Conservation (phyloP, 1,140 invertebrate species). For the Bicyclus anynana region DNA sequence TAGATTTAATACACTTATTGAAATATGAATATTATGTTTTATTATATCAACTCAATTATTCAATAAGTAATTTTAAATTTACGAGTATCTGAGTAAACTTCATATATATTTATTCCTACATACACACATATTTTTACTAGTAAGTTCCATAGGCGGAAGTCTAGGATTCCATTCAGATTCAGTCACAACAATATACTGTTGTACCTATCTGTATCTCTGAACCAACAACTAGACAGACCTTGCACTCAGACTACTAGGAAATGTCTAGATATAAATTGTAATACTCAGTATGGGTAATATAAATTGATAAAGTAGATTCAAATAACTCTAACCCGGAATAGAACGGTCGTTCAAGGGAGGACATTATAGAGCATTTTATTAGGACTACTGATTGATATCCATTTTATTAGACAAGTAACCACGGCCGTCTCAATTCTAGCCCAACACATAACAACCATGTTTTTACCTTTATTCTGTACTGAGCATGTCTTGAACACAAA, state of each 20-base stretch:
- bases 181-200: not conserved
- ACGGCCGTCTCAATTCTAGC: too few species aligned
- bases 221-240: constrained; percentile 38
- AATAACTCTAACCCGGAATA: constrained; percentile 29
- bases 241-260: constrained; percentile 39
- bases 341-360: constrained; percentile 10
- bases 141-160: not conserved
- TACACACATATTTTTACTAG: not conserved
- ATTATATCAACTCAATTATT: too few species aligned
- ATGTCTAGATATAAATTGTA: constrained; percentile 34
- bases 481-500: too few species aligned
- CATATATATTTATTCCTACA: too few species aligned
- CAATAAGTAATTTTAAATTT: too few species aligned
- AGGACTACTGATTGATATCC: not conserved
- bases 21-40: too few species aligned
- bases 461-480: too few species aligned
- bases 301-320: constrained; percentile 27
- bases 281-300: constrained; percentile 25
- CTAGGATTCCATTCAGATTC: constrained; percentile 2
- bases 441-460: too few species aligned
- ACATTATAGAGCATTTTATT: constrained; percentile 10
- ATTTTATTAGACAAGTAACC: not conserved
- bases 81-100: too few species aligned
- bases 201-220: constrained; percentile 21
- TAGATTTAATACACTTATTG: too few species aligned